Conservation (phyloP, 2,113 vertebrate species). For the Oreochromis spilurus region DNA sequence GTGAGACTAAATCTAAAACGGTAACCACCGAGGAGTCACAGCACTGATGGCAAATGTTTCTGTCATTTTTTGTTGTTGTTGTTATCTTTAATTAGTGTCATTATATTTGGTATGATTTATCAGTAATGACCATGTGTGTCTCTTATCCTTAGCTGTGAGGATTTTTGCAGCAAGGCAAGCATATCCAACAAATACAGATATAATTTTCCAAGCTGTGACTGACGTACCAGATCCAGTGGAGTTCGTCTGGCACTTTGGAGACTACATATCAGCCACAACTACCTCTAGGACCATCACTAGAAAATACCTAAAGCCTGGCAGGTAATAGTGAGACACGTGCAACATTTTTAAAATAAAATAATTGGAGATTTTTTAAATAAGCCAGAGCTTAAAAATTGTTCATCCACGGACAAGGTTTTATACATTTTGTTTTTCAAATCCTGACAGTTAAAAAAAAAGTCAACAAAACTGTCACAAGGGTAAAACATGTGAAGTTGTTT, state of each 20-base stretch:
- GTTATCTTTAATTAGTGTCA: neutral
- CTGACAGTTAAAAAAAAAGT: neutral
- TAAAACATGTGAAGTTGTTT: neutral
- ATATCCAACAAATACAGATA: conserved; percentile 66
- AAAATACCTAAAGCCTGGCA: conserved; percentile 63
- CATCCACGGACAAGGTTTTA: neutral
- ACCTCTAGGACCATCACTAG: conserved; percentile 57
- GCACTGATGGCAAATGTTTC: neutral
- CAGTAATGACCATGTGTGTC: neutral
- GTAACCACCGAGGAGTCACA: neutral
- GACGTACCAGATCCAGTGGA: conserved; percentile 40
- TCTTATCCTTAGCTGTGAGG: conserved; percentile 48
- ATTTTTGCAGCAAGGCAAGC: conserved; percentile 66
- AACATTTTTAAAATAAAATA: neutral
- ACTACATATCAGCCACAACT: conserved; percentile 56
- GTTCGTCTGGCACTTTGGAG: conserved; percentile 79
- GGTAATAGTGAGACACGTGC: conserved; percentile 36
- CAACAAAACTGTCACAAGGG: neutral
- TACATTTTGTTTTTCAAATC: neutral
- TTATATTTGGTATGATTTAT: neutral
- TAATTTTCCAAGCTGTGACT: conserved; percentile 68
- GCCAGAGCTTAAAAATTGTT: neutral
- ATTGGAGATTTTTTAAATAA: neutral
- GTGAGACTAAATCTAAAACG: neutral
- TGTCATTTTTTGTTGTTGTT: neutral